A percentile compares a stretch with the other conserved stretches of the same genome.
phyloP scores from a whole-genome alignment of 2,113 vertebrate species.

The Melanocharis versteri region DNA sequence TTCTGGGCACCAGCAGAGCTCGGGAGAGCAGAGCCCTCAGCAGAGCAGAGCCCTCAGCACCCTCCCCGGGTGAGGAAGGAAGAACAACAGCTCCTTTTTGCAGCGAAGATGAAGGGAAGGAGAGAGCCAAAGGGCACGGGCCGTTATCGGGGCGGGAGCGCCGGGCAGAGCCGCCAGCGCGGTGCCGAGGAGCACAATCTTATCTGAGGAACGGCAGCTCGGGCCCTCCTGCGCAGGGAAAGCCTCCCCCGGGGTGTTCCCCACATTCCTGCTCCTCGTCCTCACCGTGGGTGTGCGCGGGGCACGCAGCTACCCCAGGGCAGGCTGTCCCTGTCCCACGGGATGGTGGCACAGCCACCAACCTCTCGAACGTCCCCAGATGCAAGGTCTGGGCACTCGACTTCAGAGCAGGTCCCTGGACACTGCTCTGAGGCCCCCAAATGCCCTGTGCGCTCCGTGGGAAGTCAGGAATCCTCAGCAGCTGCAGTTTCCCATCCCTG shows the following conservation, averaged over 20 bases:
- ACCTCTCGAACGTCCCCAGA: no score
- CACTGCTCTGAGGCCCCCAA: neutral
- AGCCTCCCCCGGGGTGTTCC: neutral
- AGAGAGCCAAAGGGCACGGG: neutral
- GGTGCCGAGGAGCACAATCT: neutral
- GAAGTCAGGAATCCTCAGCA: fast-evolving
- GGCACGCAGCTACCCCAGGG: neutral
- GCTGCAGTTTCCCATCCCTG: neutral
- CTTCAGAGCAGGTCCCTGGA: neutral
- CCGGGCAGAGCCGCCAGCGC: neutral
- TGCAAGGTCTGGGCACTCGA: neutral
- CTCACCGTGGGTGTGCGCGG: fast-evolving
- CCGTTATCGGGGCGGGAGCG: neutral
- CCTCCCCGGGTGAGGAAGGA: neutral
- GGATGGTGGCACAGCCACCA: no score
- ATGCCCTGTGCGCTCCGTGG: neutral
- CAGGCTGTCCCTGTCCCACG: fast-evolving
- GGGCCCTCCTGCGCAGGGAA: neutral
- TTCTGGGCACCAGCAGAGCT: neutral
- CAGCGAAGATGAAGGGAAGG: neutral
- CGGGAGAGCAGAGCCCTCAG: neutral
- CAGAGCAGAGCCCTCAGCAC: neutral
- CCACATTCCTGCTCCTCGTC: neutral
- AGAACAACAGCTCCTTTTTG: neutral
- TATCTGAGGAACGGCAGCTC: neutral